Evolutionary conservation across 2,113 vertebrate species (phyloP).

Genomic region (Callospermophilus lateralis): DNA sequence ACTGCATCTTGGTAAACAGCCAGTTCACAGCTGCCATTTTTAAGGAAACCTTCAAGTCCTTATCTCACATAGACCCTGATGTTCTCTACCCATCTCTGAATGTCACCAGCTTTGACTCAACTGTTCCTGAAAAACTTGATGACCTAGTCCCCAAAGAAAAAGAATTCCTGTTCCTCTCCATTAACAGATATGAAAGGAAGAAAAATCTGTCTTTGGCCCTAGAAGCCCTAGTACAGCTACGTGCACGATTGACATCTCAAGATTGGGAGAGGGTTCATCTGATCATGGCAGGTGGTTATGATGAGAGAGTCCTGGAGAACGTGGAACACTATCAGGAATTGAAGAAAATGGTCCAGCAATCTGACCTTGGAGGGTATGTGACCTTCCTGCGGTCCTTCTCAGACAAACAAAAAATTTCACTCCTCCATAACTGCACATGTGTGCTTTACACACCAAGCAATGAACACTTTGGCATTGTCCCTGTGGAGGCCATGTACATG

Average conservation of each 20-base stretch:
- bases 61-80: constrained; percentile 90
- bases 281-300: constrained; percentile 96
- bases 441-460: constrained; percentile 98
- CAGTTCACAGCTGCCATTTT: constrained; percentile 94
- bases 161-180: constrained; percentile 95
- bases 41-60: constrained; percentile 93
- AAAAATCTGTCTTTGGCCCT: constrained; percentile 95
- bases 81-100: constrained; percentile 97
- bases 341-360: constrained; percentile 86
- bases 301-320: constrained; percentile 94
- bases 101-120: constrained; percentile 90
- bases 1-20: constrained; percentile 97
- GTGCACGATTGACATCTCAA: constrained; percentile 83
- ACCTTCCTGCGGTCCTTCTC: constrained; percentile 96
- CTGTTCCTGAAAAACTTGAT: constrained; percentile 85
- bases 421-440: constrained; percentile 90
- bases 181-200: constrained; percentile 98
- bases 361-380: constrained; percentile 88
- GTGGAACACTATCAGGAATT: constrained; percentile 95
- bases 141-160: constrained; percentile 90
- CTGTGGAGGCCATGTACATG: constrained; percentile 98
- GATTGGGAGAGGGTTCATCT: constrained; percentile 92
- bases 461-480: constrained; percentile 99
- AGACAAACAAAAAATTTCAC: constrained; percentile 93
- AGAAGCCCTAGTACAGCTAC: constrained; percentile 90